phyloP scores from a whole-genome alignment of 2,113 vertebrate species.

The Leuciscus idus region DNA sequence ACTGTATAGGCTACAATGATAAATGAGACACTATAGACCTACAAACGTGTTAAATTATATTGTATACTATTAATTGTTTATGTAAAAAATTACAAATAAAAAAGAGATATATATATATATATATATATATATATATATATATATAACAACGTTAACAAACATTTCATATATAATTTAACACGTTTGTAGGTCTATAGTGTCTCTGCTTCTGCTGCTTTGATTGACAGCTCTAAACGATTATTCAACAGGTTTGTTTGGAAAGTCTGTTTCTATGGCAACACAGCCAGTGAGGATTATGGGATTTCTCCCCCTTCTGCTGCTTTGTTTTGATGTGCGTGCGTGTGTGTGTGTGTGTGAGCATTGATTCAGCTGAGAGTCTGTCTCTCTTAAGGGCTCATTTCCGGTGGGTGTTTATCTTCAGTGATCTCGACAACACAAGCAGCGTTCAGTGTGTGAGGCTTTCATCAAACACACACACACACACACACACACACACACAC shows the following conservation, averaged over 20 bases:
- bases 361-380: neutral
- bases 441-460: neutral
- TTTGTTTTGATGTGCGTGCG: conserved; percentile 11
- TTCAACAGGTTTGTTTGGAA: conserved; percentile 29
- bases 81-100: too few relatives aligned
- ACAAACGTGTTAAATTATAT: too few relatives aligned
- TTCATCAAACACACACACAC: neutral
- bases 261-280: conserved; percentile 19
- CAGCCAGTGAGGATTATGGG: conserved; percentile 11
- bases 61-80: too few relatives aligned
- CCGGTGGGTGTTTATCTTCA: neutral
- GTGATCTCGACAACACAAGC: neutral
- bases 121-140: too few relatives aligned
- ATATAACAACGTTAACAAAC: too few relatives aligned
- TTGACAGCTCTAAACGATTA: conserved; percentile 16
- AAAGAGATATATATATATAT: too few relatives aligned
- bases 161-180: too few relatives aligned
- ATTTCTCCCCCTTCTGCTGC: neutral
- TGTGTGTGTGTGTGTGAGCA: neutral
- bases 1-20: too few relatives aligned
- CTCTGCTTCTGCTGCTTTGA: neutral
- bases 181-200: too few relatives aligned
- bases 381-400: neutral
- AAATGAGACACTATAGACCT: too few relatives aligned
- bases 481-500: neutral